These are phyloP conservation scores for Cebus imitator DNA, from an alignment of 2,113 vertebrate genomes.

Conservation along the genomic window DNA sequence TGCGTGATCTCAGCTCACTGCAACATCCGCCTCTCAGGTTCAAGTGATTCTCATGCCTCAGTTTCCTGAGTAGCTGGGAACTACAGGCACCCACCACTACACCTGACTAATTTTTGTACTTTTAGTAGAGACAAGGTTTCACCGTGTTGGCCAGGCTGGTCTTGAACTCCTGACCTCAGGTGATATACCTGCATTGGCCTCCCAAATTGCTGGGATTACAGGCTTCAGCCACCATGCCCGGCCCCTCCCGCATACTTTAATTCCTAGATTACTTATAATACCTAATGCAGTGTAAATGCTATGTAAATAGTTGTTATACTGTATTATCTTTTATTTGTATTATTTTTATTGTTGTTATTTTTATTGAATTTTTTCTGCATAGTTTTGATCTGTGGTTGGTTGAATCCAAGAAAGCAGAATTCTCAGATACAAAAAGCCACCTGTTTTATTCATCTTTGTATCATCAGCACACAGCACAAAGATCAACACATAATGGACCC, in stretches of 20 bases:
- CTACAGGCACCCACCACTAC: no score
- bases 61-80: no score
- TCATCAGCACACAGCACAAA: neutral
- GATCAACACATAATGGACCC: neutral
- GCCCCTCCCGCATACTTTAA: neutral
- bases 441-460: neutral
- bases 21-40: no score
- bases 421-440: neutral
- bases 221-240: no score
- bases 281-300: neutral
- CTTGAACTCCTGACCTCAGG: no score
- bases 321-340: neutral
- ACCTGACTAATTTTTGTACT: no score
- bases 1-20: no score
- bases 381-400: neutral
- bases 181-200: no score
- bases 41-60: no score
- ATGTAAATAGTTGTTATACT: neutral
- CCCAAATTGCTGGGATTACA: no score
- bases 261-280: neutral
- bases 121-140: no score
- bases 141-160: no score
- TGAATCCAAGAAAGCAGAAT: neutral
- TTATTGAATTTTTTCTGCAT: neutral
- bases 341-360: neutral